These are phyloP conservation scores for Cyrtonyx montezumae DNA, from an alignment of 2,113 vertebrate species.

Conservation along the genomic window DNA sequence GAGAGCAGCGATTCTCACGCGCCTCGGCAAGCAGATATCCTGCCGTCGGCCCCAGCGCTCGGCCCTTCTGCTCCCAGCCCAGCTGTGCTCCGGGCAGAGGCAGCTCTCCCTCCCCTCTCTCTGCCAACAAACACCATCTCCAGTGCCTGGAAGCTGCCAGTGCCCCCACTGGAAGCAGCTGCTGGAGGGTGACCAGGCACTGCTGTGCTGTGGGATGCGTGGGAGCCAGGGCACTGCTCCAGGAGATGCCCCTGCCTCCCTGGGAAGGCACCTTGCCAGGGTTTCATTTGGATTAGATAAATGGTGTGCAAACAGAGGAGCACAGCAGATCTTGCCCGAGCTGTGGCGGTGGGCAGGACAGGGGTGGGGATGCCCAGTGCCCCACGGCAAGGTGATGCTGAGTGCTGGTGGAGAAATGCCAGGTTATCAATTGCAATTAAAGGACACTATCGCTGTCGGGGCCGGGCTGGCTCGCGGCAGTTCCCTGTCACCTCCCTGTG, in stretches of 20 bases:
- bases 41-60: fast-evolving
- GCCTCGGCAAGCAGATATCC: background rate
- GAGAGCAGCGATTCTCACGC: background rate
- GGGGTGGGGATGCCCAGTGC: background rate
- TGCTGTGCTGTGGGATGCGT: fast-evolving
- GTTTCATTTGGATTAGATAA: background rate
- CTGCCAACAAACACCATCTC: background rate
- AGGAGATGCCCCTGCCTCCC: background rate
- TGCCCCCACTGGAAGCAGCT: background rate
- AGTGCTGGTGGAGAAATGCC: background rate
- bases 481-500: background rate
- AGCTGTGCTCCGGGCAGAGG: background rate
- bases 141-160: background rate
- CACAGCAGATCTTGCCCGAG: background rate
- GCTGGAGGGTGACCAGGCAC: background rate
- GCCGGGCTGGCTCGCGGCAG: conserved; percentile 9
- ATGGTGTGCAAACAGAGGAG: background rate
- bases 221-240: fast-evolving
- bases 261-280: background rate
- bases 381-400: background rate
- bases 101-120: background rate
- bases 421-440: background rate
- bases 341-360: fast-evolving
- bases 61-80: background rate
- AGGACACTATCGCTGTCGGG: background rate